Evolutionary conservation across 2,888 invertebrate species (phyloP).

Genomic region (Drosophila phalerata): DNA sequence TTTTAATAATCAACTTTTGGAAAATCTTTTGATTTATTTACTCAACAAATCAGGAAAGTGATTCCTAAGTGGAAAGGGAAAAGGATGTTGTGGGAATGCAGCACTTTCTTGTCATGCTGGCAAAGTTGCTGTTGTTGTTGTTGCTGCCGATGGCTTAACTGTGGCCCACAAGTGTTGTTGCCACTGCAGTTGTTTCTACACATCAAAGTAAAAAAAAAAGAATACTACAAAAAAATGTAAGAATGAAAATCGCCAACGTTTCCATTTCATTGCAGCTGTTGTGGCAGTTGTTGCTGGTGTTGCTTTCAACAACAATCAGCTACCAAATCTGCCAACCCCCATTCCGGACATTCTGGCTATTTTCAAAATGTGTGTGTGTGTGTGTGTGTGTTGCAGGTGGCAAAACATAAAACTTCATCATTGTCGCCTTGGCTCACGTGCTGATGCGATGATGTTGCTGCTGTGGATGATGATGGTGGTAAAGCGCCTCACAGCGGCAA

Average conservation of each 20-base stretch:
- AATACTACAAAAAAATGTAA: constrained; percentile 16
- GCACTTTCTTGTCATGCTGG: constrained; percentile 34
- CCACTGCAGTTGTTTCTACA: constrained; percentile 22
- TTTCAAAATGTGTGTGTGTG: constrained; percentile 43
- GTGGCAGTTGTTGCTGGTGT: constrained; percentile 27
- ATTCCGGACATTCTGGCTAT: background rate
- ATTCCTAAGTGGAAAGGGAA: constrained; percentile 5
- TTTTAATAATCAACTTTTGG: background rate
- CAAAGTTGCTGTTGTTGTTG: constrained; percentile 15
- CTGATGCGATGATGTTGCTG: constrained; percentile 43
- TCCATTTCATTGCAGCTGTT: constrained; percentile 73
- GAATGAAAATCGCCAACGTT: constrained; percentile 61
- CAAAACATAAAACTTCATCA: constrained; percentile 82
- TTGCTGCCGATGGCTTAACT: constrained; percentile 33
- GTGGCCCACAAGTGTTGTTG: constrained; percentile 28
- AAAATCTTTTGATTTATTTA: background rate
- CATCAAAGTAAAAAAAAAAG: constrained; percentile 50
- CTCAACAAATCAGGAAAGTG: background rate
- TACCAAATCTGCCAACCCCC: constrained; percentile 32
- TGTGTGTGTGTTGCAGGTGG: constrained; percentile 68
- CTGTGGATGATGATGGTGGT: constrained; percentile 35
- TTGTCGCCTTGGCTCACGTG: constrained; percentile 76
- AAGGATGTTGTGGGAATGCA: constrained; percentile 2
- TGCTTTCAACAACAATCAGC: constrained; percentile 52
- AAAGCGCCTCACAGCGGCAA: constrained; percentile 60